A percentile compares a stretch with the other conserved stretches of the same genome.
Evolutionary conservation across 1,140 invertebrate species (phyloP).

Genomic region (Eubasilissa regina): DNA sequence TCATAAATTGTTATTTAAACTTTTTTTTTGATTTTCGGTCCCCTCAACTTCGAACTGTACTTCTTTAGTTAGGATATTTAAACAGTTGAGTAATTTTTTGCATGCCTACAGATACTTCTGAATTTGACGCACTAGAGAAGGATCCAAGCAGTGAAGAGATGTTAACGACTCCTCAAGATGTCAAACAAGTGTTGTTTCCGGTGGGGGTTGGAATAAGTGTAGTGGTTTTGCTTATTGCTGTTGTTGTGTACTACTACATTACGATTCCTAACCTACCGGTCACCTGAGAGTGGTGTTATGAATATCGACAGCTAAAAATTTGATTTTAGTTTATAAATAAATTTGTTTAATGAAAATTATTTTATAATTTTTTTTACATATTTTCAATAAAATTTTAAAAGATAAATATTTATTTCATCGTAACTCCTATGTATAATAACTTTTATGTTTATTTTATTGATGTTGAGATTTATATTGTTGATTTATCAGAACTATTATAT

Average conservation of each 20-base stretch:
- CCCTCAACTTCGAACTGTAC: too few relatives aligned
- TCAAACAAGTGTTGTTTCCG: conserved; percentile 73
- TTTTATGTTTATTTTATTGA: too few relatives aligned
- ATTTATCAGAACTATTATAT: too few relatives aligned
- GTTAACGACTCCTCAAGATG: conserved; percentile 70
- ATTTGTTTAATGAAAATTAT: neutral
- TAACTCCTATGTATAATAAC: neutral
- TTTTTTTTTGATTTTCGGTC: too few relatives aligned
- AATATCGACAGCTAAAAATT: neutral
- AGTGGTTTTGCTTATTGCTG: conserved; percentile 74
- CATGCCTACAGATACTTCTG: conserved; percentile 74
- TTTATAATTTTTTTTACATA: conserved; percentile 23
- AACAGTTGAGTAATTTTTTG: too few relatives aligned
- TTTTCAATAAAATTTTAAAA: conserved; percentile 2
- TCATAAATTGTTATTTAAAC: too few relatives aligned
- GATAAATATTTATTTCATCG: neutral
- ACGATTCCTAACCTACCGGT: conserved; percentile 12
- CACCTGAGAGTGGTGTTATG: neutral
- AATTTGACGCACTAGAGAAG: conserved; percentile 76
- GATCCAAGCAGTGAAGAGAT: conserved; percentile 71
- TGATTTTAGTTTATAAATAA: neutral
- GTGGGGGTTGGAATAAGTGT: conserved; percentile 73
- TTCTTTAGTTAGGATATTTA: too few relatives aligned
- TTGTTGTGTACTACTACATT: conserved; percentile 63
- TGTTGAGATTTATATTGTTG: too few relatives aligned